Base-by-base conservation (phyloP, 2,797 vertebrate genomes). In the Eutrigla gurnardus region DNA sequence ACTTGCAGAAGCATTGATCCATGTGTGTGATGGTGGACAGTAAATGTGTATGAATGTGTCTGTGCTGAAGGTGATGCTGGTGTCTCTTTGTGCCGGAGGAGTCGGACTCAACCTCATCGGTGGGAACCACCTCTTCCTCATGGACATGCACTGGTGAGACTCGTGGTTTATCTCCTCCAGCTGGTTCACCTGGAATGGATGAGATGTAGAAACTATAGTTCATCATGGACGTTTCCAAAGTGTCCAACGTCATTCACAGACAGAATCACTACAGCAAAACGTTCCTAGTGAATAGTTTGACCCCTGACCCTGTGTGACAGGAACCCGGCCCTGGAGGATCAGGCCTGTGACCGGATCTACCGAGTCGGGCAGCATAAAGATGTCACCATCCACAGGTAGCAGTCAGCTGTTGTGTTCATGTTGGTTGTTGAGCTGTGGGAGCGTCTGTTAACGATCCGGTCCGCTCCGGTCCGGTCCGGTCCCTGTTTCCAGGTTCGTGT, bases 131-230 rank as follows among this genome's bases (percentile, higher is more conserved):
- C 97, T 99, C 46, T 99, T 99, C 86, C 96, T 99, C 45, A 94
- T 99, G 25, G 98, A 99, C 89, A 99, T 99, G 96, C 98, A 99
- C 91, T 99, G 98, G 98, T 99, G 95, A 96, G 87, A 63, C 42
- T 11, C 36, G 25, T 15, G 45, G 12, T 25, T 18, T 15, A 68
- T 14, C 33, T 39, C 12, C 2, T 35, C 25, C 25, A 46, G 6
- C 25, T 36, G 33, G 25, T 25, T 25, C 25, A 25, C 25, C 1
- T 25, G 25, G n/a, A n/a, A n/a, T n/a, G n/a, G n/a, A n/a, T n/a
- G n/a, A n/a, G n/a, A n/a, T n/a, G n/a, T n/a, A n/a, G n/a, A 25
- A 25, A 25, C 25, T 25, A 25, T 25, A 25, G 25, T 25, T 25
- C 25, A 25, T 25, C 25, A 25, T 25, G 25, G 25, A 25, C 25